Percentiles rank a stretch among this genome's conserved stretches.
These are phyloP conservation scores for Cichlasoma orientale DNA, from an alignment of 2,797 vertebrate genomes.

Conservation along the genomic window DNA sequence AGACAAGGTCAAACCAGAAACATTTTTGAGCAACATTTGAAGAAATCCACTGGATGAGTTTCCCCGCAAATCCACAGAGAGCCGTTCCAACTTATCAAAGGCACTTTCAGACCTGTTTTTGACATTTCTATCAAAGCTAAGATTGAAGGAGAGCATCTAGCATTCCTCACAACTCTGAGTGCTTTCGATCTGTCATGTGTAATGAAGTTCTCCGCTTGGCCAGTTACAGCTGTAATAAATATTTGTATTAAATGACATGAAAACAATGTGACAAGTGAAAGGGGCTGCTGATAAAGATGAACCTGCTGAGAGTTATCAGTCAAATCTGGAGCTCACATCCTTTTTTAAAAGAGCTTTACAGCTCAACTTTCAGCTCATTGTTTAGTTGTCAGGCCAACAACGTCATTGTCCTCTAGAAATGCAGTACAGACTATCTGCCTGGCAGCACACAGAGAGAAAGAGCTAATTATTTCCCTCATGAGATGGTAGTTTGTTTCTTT, in stretches of 20 bases:
- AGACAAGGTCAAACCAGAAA: conserved; percentile 10
- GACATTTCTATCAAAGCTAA: conserved; percentile 29
- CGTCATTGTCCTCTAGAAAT: not conserved
- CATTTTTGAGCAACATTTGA: not conserved
- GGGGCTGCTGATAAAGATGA: not conserved
- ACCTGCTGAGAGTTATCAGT: not conserved
- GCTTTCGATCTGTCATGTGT: not conserved
- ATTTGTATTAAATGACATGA: not conserved
- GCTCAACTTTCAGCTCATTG: not conserved
- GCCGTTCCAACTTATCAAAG: conserved; percentile 19
- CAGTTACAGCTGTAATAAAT: not conserved
- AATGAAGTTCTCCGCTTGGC: conserved; percentile 3
- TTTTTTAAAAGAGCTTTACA: not conserved
- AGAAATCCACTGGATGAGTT: conserved; percentile 1
- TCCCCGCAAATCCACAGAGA: not conserved
- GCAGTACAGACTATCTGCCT: not conserved
- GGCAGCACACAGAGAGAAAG: not conserved
- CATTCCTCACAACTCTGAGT: not conserved
- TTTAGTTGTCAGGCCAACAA: conserved; percentile 3
- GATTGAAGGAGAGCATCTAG: conserved; percentile 7
- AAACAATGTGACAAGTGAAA: not conserved
- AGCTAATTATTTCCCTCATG: not conserved
- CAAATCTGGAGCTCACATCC: not conserved
- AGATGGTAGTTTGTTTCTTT: not conserved
- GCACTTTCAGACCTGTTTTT: conserved; percentile 5